Evolutionary conservation across 2,113 vertebrate species (phyloP).

Genomic region (Conger conger): DNA sequence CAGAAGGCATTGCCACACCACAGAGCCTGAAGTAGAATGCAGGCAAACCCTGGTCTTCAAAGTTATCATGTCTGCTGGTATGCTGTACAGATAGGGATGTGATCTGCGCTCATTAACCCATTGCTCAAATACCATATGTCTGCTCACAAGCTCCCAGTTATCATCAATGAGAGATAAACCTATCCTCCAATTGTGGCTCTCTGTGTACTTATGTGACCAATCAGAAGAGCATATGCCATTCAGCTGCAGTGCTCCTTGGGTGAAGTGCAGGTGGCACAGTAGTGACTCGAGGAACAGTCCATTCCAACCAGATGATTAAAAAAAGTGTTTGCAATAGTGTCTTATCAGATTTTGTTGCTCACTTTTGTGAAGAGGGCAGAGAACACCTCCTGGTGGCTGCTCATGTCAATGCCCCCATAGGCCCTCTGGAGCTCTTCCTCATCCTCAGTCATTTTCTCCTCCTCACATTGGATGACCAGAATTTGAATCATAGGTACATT

Average conservation of each 20-base stretch:
- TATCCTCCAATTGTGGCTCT: no score
- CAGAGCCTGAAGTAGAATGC: not conserved
- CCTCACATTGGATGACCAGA: conserved; percentile 93
- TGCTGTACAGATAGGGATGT: not conserved
- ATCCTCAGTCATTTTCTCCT: conserved; percentile 91
- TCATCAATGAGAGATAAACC: no score
- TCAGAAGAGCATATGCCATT: no score
- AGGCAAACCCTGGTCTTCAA: not conserved
- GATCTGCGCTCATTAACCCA: no score
- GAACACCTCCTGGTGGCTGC: conserved; percentile 88
- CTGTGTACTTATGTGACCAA: no score
- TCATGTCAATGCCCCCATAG: conserved; percentile 88
- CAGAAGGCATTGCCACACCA: not conserved
- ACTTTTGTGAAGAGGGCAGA: conserved; percentile 92
- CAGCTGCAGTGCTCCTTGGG: no score
- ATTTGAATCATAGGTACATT: no score
- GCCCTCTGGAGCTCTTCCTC: conserved; percentile 85
- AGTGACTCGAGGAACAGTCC: no score
- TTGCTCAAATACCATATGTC: no score
- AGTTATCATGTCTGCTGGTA: not conserved
- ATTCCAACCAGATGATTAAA: not conserved
- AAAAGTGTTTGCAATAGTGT: not conserved
- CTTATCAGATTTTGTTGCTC: conserved; percentile 36
- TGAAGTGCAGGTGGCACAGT: no score
- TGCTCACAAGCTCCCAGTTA: no score